These are phyloP conservation scores for Uromys caudimaculatus DNA, from an alignment of 2,797 vertebrate genomes.

Conservation along the genomic window DNA sequence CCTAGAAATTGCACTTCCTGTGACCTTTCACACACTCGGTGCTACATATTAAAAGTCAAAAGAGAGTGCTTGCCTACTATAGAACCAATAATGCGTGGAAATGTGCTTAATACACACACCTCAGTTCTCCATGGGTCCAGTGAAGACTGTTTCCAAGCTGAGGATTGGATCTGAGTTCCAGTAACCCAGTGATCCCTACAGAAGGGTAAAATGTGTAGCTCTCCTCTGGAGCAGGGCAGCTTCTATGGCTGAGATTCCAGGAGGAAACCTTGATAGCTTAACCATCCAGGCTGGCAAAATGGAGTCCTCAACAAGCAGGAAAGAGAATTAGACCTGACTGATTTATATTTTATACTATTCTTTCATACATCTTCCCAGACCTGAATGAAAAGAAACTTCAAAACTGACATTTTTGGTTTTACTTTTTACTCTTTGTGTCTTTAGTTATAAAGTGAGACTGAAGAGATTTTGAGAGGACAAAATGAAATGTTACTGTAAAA, in stretches of 20 bases:
- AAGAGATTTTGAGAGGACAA: neutral
- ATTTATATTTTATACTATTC: neutral
- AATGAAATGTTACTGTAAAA: neutral
- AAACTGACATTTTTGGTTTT: neutral
- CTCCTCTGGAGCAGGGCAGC: neutral
- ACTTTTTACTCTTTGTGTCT: neutral
- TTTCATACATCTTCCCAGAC: neutral
- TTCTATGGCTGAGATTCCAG: neutral
- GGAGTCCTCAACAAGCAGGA: neutral
- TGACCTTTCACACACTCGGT: neutral
- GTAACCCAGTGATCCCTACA: neutral
- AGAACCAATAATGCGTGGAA: neutral
- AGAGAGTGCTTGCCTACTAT: neutral
- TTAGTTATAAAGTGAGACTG: neutral
- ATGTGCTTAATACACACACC: neutral
- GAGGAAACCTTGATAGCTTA: neutral
- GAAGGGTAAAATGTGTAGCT: neutral
- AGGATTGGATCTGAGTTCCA: neutral
- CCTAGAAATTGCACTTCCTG: neutral
- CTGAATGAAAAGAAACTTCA: constrained; percentile 10
- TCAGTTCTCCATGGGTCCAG: neutral
- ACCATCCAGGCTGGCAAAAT: neutral
- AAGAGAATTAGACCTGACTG: neutral
- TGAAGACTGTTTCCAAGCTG: neutral
- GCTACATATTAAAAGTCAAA: neutral